Evolutionary conservation across 2,888 invertebrate species (phyloP), one percentile per base, ranked within the genome.

Genomic region (Cosmia pyralina): DNA sequence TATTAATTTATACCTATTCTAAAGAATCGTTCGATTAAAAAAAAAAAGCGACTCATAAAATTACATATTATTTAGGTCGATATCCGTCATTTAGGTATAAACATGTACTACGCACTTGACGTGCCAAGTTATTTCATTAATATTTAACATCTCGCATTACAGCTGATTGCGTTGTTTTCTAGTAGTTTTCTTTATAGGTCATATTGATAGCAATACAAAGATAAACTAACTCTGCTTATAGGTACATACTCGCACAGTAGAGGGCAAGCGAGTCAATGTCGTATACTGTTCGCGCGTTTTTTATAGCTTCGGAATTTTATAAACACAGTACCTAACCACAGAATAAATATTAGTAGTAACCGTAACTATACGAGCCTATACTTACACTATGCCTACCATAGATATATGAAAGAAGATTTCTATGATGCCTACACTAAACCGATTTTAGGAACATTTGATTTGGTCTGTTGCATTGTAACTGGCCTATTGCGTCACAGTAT

Each of bases 201-300:
- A 63, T 34, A 62, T 44, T 60, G 81, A 81, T 81, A 82, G 62
- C 60, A 58, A 17, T 53, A 46, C 55, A 64, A 69, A 50, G 62
- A 77, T 70, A 70, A 75, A 75, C 67, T 55, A 71, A 60, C 58
- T 46, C 65, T 65, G 44, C 55, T 15, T n/a, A n/a, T n/a, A n/a
- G n/a, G n/a, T n/a, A n/a, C 57, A 50, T 11, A 44, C 22, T 48
- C 28, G n/a, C 41, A 8, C 28, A 38, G 22, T 11, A 34, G 60
- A 62, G 63, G 73, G 71, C 74, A 64, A 65, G 59, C 55, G 41
- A 19, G 69, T 77, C 66, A 82, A 68, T 75, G 72, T 68, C 48
- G 48, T 50, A 17, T 46, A 10, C 22, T 48, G 15, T 8, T 68
- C 34, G 46, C 57, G 57, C 4, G 34, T 41, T 64, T 57, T n/a